Evolutionary conservation across 92 coral and sea anemone species (phyloP).

Genomic region (Heliopora coerulea): DNA sequence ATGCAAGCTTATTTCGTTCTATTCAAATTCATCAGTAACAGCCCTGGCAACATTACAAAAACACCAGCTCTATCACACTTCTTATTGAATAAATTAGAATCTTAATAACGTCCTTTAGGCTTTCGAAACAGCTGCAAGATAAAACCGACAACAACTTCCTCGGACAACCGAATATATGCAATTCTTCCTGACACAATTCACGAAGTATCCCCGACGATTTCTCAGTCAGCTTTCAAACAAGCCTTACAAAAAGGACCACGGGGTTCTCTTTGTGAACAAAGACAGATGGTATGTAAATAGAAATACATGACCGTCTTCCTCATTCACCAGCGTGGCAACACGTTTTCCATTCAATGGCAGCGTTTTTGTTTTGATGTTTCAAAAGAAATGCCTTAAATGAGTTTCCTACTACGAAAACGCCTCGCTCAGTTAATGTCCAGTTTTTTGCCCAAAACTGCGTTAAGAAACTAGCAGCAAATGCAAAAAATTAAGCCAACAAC

Average conservation of each 20-base stretch:
- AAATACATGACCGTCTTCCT: background rate
- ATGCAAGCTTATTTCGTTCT: background rate
- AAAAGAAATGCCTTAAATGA: slow-evolving; percentile 16
- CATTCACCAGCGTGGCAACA: slow-evolving; percentile 36
- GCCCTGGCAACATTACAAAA: slow-evolving; percentile 16
- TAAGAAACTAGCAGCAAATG: background rate
- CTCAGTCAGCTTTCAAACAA: background rate
- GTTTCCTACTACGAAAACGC: background rate
- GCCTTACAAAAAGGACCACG: background rate
- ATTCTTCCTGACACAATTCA: background rate
- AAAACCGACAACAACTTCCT: background rate
- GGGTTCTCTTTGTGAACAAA: background rate
- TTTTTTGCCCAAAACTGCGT: background rate
- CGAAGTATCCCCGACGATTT: background rate
- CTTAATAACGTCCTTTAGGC: slow-evolving; percentile 6
- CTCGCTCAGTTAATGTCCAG: background rate
- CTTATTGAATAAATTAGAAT: slow-evolving; percentile 35
- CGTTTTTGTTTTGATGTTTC: slow-evolving; percentile 21
- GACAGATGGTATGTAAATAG: slow-evolving; percentile 3
- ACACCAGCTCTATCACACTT: slow-evolving; percentile 14
- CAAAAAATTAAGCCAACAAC: background rate
- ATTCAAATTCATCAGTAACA: slow-evolving; percentile 16
- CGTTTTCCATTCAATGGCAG: slow-evolving; percentile 14
- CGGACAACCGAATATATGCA: background rate
- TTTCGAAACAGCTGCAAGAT: slow-evolving; percentile 10